These are phyloP conservation scores for Drosophila ustulata DNA, from an alignment of 2,888 invertebrate species.

Conservation along the genomic window DNA sequence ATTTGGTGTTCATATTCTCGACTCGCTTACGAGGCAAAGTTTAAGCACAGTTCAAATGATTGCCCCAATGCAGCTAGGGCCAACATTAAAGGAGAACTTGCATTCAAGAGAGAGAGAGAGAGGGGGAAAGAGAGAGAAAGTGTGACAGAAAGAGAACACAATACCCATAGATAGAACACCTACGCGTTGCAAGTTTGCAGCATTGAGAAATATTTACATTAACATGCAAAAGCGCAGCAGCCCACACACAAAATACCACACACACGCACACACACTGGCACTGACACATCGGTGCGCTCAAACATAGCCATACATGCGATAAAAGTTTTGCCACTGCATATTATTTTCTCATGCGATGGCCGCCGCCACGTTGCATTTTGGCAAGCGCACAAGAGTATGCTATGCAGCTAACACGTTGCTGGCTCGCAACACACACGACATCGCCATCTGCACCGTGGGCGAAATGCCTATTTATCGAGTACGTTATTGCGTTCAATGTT, in stretches of 20 bases:
- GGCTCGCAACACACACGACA: constrained; percentile 10
- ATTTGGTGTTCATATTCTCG: constrained; percentile 35
- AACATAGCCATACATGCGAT: constrained; percentile 15
- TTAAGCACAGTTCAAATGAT: constrained; percentile 66
- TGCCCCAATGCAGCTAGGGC: constrained; percentile 42
- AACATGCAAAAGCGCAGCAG: constrained; percentile 59
- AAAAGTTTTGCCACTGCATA: constrained; percentile 26
- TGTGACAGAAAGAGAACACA: constrained; percentile 2
- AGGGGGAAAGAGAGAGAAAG: not conserved
- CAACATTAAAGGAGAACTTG: constrained; percentile 39
- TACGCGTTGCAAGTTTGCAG: constrained; percentile 49
- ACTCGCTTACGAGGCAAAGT: constrained; percentile 46
- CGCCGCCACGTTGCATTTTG: constrained; percentile 48
- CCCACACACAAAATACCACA: constrained; percentile 33
- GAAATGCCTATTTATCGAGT: too few species aligned
- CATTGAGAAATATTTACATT: constrained; percentile 65
- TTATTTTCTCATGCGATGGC: constrained; percentile 35
- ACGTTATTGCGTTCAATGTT: too few species aligned
- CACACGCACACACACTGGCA: constrained; percentile 19
- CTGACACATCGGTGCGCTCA: not conserved
- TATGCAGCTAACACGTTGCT: constrained; percentile 30
- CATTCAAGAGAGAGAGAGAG: not conserved
- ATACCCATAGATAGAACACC: constrained; percentile 49
- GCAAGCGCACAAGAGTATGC: constrained; percentile 58
- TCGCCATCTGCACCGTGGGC: not conserved